Evolutionary conservation across 2,797 vertebrate species (phyloP).

Genomic region (Anguilla megastoma): DNA sequence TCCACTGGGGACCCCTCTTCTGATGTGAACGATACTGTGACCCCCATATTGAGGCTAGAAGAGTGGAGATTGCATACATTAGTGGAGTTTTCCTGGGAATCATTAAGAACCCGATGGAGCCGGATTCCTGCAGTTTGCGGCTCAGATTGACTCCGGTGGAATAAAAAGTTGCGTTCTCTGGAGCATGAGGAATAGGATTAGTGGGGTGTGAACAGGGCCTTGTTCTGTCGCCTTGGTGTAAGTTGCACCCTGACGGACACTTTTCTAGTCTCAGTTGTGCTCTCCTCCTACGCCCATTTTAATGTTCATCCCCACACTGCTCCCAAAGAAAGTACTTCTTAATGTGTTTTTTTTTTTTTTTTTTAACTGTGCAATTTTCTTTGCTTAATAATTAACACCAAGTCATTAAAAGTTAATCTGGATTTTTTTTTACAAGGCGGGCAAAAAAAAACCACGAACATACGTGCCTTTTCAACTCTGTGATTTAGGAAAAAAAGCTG

Average conservation of each 20-base stretch:
- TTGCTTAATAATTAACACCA: conserved; percentile 69
- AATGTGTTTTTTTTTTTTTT: conserved; percentile 48
- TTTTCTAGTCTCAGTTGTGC: conserved; percentile 63
- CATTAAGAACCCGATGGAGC: neutral
- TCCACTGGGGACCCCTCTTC: neutral
- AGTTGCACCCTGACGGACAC: conserved; percentile 64
- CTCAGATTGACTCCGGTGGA: neutral
- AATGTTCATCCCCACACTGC: conserved; percentile 30
- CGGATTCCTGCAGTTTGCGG: neutral
- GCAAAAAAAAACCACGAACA: neutral
- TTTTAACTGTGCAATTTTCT: conserved; percentile 57
- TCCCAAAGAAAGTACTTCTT: conserved; percentile 31
- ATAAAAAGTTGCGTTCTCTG: neutral
- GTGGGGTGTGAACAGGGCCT: conserved; percentile 54
- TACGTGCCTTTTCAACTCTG: neutral
- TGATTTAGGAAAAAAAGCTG: neutral
- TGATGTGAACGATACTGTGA: neutral
- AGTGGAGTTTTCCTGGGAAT: neutral
- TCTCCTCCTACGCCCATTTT: conserved; percentile 61
- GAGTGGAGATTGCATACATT: neutral
- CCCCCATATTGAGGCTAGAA: neutral
- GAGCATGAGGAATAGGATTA: conserved; percentile 48
- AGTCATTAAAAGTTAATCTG: conserved; percentile 50
- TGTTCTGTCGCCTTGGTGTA: conserved; percentile 66
- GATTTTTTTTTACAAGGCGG: neutral